A percentile compares a stretch with the other conserved stretches of the same genome.
phyloP scores from a whole-genome alignment of 2,113 vertebrate genomes.

The Micronycteris hirsuta region DNA sequence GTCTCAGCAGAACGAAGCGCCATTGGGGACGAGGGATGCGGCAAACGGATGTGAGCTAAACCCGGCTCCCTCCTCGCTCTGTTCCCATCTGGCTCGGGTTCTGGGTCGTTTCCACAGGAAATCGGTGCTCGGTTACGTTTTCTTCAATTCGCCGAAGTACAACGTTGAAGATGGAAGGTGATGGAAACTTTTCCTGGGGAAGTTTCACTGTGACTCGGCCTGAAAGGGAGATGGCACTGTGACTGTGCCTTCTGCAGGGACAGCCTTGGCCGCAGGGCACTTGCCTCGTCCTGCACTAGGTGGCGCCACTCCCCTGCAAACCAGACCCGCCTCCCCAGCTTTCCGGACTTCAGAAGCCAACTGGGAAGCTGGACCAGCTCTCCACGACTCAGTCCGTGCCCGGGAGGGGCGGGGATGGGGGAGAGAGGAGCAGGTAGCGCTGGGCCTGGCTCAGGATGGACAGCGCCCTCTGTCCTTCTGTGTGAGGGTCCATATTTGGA shows the following conservation, averaged over 20 bases:
- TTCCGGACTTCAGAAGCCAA: neutral
- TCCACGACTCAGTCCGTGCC: neutral
- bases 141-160: neutral
- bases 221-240: neutral
- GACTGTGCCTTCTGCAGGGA: too few relatives aligned
- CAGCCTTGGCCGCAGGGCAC: too few relatives aligned
- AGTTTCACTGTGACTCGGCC: neutral
- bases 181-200: neutral
- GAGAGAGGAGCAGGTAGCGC: neutral
- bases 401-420: neutral
- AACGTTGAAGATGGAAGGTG: neutral
- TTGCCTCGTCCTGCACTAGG: slow-evolving; percentile 6
- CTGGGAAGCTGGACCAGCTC: neutral
- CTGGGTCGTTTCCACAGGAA: neutral
- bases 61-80: neutral
- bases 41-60: neutral
- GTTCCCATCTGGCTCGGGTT: neutral
- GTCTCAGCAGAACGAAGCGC: too few relatives aligned
- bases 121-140: neutral
- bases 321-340: neutral
- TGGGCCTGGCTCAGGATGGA: neutral
- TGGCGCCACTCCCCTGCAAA: slow-evolving; percentile 46
- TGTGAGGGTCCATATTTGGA: neutral
- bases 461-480: neutral
- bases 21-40: too few relatives aligned